Evolutionary conservation across 2,888 invertebrate genomes (phyloP).

Genomic region (Drosophila helvetica): DNA sequence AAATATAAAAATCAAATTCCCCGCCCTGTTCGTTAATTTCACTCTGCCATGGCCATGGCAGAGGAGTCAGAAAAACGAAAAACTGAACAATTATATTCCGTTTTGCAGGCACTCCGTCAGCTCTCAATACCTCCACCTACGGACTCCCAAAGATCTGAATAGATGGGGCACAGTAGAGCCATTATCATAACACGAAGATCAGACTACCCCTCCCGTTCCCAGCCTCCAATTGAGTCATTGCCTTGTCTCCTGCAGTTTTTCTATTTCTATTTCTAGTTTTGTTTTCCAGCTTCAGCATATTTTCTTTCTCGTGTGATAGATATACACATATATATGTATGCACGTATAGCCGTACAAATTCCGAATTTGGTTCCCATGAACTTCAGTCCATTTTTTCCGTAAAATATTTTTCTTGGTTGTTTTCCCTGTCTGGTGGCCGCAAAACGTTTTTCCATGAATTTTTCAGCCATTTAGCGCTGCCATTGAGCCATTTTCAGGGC

Average conservation of each 20-base stretch:
- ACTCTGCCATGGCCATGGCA: conserved; percentile 34
- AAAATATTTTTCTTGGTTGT: conserved; percentile 19
- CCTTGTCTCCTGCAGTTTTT: background rate
- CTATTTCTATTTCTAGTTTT: conserved; percentile 11
- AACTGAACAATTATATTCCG: conserved; percentile 25
- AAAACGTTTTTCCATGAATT: conserved; percentile 74
- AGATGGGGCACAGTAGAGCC: conserved; percentile 5
- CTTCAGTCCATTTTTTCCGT: conserved; percentile 22
- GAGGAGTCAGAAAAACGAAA: conserved; percentile 46
- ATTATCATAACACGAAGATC: conserved; percentile 3
- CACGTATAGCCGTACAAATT: conserved; percentile 36
- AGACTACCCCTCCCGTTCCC: background rate
- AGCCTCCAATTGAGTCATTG: background rate
- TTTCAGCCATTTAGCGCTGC: conserved; percentile 69
- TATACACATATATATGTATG: no score
- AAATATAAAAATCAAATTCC: conserved; percentile 75
- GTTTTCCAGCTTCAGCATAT: conserved; percentile 25
- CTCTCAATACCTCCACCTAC: conserved; percentile 8
- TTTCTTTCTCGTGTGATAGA: conserved; percentile 19
- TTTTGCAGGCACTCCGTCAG: conserved; percentile 9
- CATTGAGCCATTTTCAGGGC: conserved; percentile 70
- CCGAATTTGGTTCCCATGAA: conserved; percentile 42
- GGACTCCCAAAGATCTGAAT: conserved; percentile 1
- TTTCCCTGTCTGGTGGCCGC: conserved; percentile 61
- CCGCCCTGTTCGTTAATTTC: conserved; percentile 70